Base-by-base conservation (phyloP, 1,140 invertebrate species). In the Camponotus floridanus region DNA sequence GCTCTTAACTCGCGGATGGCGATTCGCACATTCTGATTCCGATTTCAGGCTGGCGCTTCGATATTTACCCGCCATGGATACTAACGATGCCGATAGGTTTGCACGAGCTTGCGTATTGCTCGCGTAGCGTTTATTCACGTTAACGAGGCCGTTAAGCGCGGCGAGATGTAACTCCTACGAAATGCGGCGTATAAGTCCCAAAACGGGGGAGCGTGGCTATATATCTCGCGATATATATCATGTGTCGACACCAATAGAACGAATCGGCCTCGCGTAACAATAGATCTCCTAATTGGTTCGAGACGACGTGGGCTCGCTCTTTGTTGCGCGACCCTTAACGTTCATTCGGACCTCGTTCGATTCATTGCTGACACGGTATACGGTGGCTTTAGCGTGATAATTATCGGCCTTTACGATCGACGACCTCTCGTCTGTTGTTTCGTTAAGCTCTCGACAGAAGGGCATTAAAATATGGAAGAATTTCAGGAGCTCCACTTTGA, bases 231-330 rank as follows among this genome's bases (percentile, higher is more conserved):
- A 70, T 70, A 81, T 81, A 64, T 81, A 81, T 86, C 85, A 81
- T 36, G 65, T 55, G 36, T 92, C 88, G 92, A 91, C 91, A 88
- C 87, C 86, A 87, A 91, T 91, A 88, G 80, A 68, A 76, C 86
- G 81, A 89, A 64, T 33, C 42, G 51, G 15, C 61, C 21, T 11
- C 26, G 65, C 90, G 85, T 76, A 70, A 93, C 92, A 93, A 93
- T 94, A 90, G 91, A 88, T 73, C 88, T 90, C 91, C 88, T 94
- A 94, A 94, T 94, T 94, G 92, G 89, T 88, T 86, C 33, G 87
- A 73, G 39, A 73, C 59, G 64, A 85, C 65, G 42, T 59, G 89
- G 81, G 76, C 70, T 86, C 26, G 67, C 45, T 90, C 89, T 88
- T 91, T 91, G 90, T 91, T 42, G 31, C 62, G 21, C 68, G 86